A percentile compares a stretch with the other conserved stretches of the same genome.
These are phyloP conservation scores for Cryptocephalus primarius DNA, from an alignment of 2,888 invertebrate species.

Conservation along the genomic window DNA sequence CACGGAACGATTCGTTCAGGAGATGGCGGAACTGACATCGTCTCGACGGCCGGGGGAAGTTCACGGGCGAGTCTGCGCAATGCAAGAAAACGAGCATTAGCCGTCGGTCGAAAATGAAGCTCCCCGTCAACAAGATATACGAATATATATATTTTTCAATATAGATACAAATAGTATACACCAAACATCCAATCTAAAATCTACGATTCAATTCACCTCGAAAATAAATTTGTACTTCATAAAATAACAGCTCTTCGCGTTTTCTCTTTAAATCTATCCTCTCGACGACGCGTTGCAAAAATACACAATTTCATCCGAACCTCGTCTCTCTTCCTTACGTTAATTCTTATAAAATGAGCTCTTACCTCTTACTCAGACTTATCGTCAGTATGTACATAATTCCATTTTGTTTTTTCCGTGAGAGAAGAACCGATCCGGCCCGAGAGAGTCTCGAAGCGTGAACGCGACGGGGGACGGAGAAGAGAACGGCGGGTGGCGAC, in stretches of 20 bases:
- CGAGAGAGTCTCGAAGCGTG: too few relatives aligned
- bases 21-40: too few relatives aligned
- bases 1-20: too few relatives aligned
- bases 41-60: too few relatives aligned
- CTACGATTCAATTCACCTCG: conserved; percentile 27
- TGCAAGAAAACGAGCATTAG: too few relatives aligned
- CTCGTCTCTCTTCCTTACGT: conserved; percentile 14
- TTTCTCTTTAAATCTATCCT: conserved; percentile 15
- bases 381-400: conserved; percentile 21
- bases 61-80: too few relatives aligned
- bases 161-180: conserved; percentile 36
- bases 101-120: too few relatives aligned
- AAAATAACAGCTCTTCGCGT: conserved; percentile 19
- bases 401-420: neutral
- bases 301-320: conserved; percentile 6
- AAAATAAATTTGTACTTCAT: conserved; percentile 32
- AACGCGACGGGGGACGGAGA: too few relatives aligned
- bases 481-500: too few relatives aligned
- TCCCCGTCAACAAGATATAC: conserved; percentile 21
- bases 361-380: conserved; percentile 26
- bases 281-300: conserved; percentile 21
- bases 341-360: conserved; percentile 24
- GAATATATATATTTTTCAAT: conserved; percentile 25
- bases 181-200: conserved; percentile 34
- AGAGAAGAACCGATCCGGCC: too few relatives aligned